Evolutionary conservation across 2,113 vertebrate genomes (phyloP), one percentile per base, ranked within the genome.

Genomic region (Scopus umbretta): DNA sequence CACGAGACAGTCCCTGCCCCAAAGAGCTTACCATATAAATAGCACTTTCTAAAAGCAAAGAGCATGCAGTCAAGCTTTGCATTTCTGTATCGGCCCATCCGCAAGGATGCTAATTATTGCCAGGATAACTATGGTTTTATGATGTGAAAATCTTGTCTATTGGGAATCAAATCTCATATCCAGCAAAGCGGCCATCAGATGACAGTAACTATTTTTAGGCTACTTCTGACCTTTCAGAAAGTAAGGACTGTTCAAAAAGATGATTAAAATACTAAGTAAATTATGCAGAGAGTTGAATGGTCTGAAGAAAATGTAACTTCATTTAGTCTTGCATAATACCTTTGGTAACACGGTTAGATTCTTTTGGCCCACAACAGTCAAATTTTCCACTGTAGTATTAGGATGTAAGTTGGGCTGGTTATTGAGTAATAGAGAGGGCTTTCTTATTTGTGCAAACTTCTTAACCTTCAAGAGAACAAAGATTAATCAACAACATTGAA

Each of bases 301-400:
- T 86, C 93, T 92, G 94, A 97, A 85, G 94, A 91, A 97, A 93
- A 96, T 92, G 85, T 92, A 97, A 80, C 74, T 96, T 88, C 90
- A 95, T 92, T 97, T 87, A 80, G 84, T 80, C 92, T 96, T 97
- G 91, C 95, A 91, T 93, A 96, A 97, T 2, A 63, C 52, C 87
- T 92, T 92, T 90, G 71, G 89, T 97, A 96, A 96, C 89, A 96
- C 40, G 73, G 88, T 96, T 97, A 97, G 93, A 95, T 96, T 95
- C 89, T 66, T 92, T 27, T 88, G 87, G 81, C 58, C 89, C 81
- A 86, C 63, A 73, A 36, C 21, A 95, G 94, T 97, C 96, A 96
- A 47, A 97, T 96, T 97, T 97, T 97, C 97, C 94, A 97, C 71
- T 94, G 81, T 89, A 96, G 84, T 29, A 50, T 83, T 74, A 73